Percentiles rank a stretch among this genome's conserved stretches.
phyloP scores from a whole-genome alignment of 2,888 invertebrate genomes.

The Agriopis marginaria region DNA sequence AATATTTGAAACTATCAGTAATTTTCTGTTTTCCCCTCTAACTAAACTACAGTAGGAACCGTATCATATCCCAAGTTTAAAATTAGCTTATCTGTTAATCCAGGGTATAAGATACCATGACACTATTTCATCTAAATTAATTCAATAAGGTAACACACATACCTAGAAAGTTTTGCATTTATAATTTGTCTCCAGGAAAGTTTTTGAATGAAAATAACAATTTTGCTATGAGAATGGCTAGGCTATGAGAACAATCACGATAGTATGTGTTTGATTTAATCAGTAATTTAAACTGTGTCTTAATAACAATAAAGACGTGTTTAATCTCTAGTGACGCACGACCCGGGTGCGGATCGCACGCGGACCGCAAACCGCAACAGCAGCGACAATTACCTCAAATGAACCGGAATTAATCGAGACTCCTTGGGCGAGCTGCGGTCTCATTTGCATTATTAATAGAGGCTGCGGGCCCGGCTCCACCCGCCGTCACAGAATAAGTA shows the following conservation, averaged over 20 bases:
- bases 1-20: no score
- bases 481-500: constrained; percentile 14
- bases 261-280: not conserved
- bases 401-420: constrained; percentile 86
- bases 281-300: not conserved
- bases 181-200: no score
- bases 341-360: constrained; percentile 38
- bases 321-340: constrained; percentile 30
- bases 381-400: constrained; percentile 86
- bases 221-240: no score
- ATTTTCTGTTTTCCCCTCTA: no score
- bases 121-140: no score
- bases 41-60: no score
- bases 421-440: constrained; percentile 85
- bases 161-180: no score
- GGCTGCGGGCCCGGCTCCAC: constrained; percentile 57
- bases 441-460: constrained; percentile 87
- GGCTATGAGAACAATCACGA: not conserved
- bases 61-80: no score
- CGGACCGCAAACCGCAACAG: constrained; percentile 74
- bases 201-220: not conserved
- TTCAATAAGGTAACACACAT: no score
- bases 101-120: no score
- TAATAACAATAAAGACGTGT: not conserved
- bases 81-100: no score